phyloP scores from a whole-genome alignment of 1,140 invertebrate genomes.

The Pseudomyrmex gracilis region DNA sequence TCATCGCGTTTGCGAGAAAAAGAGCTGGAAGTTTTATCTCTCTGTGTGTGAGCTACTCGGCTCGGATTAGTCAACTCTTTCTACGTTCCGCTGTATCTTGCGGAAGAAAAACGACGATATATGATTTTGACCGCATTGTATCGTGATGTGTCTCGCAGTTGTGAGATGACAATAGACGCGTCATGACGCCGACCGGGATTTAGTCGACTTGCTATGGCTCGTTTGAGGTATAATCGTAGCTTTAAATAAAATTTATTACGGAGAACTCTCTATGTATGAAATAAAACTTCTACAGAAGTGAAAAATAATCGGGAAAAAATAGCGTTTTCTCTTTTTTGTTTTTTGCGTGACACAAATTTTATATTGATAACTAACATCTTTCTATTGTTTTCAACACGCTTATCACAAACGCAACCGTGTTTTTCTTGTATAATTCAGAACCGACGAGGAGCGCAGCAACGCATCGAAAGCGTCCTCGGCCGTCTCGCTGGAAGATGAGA shows the following conservation, averaged over 20 bases:
- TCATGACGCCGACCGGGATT: slow-evolving; percentile 7
- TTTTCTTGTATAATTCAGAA: slow-evolving; percentile 63
- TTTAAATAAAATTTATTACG: neutral
- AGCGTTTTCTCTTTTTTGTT: neutral
- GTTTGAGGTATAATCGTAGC: slow-evolving; percentile 66
- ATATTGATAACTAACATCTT: slow-evolving; percentile 37
- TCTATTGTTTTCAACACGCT: slow-evolving; percentile 1
- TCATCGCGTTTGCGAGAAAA: slow-evolving; percentile 61
- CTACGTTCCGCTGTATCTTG: slow-evolving; percentile 12
- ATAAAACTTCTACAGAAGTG: neutral
- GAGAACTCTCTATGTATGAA: neutral
- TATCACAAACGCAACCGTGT: neutral
- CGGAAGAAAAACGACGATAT: neutral
- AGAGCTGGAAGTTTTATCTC: neutral
- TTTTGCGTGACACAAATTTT: neutral
- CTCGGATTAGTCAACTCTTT: slow-evolving; percentile 67
- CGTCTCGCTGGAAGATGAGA: slow-evolving; percentile 65
- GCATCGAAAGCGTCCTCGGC: slow-evolving; percentile 22
- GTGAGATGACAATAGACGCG: slow-evolving; percentile 46
- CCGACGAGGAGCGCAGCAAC: slow-evolving; percentile 68
- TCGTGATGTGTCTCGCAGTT: slow-evolving; percentile 54
- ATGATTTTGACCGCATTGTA: neutral
- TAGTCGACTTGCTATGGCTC: slow-evolving; percentile 66
- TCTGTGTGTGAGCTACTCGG: slow-evolving; percentile 10
- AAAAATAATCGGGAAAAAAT: neutral